Evolutionary conservation across 2,797 vertebrate genomes (phyloP).

Genomic region (Argya squamiceps): DNA sequence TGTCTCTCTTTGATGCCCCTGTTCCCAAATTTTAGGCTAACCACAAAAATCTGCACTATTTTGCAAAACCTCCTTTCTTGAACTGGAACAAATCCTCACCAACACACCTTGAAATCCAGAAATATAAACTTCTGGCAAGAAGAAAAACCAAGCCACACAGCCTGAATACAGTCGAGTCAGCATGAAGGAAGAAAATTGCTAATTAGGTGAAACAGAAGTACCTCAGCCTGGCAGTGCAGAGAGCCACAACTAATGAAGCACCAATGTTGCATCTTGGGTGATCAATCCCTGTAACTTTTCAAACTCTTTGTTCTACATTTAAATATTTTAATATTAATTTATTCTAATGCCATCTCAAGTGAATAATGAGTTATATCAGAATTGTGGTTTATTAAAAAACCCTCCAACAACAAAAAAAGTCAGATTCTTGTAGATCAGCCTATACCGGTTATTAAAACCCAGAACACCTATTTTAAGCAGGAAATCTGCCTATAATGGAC

Average conservation of each 20-base stretch:
- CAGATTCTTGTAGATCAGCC: background rate
- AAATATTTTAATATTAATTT: slow-evolving; percentile 78
- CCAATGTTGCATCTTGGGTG: background rate
- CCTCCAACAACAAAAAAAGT: background rate
- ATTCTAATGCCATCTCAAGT: slow-evolving; percentile 57
- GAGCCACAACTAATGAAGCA: slow-evolving; percentile 33
- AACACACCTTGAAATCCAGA: background rate
- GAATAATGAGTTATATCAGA: slow-evolving; percentile 52
- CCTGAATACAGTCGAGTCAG: background rate
- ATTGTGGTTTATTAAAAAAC: slow-evolving; percentile 1
- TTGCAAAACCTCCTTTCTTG: background rate
- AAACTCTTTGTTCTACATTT: slow-evolving; percentile 65
- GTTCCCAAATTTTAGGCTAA: background rate
- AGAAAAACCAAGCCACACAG: background rate
- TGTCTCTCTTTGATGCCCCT: background rate
- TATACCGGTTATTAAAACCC: background rate
- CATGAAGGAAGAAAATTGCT: background rate
- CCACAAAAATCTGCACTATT: background rate
- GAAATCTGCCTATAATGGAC: background rate
- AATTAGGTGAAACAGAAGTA: background rate
- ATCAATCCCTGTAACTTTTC: slow-evolving; percentile 63
- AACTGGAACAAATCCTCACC: background rate
- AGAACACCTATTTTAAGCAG: background rate
- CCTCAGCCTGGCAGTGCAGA: background rate
- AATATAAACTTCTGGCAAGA: background rate